Base-by-base conservation (phyloP, 2,113 vertebrate genomes). In the Cnemophilus loriae region DNA sequence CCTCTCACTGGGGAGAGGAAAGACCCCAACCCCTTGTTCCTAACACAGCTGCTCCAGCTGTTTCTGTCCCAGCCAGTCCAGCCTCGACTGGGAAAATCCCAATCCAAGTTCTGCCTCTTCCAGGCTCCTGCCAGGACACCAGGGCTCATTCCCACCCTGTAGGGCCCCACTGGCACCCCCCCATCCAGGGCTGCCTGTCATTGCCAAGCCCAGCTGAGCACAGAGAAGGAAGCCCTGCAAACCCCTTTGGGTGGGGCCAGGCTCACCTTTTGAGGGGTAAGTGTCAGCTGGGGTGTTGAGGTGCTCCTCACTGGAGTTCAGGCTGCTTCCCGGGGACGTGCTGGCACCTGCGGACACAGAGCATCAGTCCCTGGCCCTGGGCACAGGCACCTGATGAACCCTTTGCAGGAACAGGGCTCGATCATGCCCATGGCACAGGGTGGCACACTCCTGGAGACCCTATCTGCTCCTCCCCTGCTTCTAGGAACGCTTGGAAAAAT, bases 271-370 rank as follows among this genome's bases (percentile, higher is more conserved):
- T 35, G 91, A 15, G 37, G 57, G 32, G 5, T 46, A 42, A 1
- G 37, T 5, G 4, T 12, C 15, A 5, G 69, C 41, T 6, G 91
- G 59, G 22, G 53, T 84, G 76, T 93, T 93, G 76, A 98, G 94
- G 33, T 96, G 96, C 59, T 97, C 97, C 76, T 97, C 91, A 1
- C 96, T 97, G 87, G 91, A 96, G 92, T 24, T 96, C 44, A 97
- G 85, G 22, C 97, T 97, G 95, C 96, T 97, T 3, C 96, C 84
- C 0, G 80, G 94, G 50, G 97, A 97, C 0, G 84, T 78, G 91
- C 93, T 93, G 64, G 69, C 39, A 88, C 96, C 97, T 98, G 90
- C 1, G 2, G 71, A 8, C 7, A 21, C 33, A 67, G 49, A 64
- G 60, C 47, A 44, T 69, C 83, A 42, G 39, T 13, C 55, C 9